Conservation (phyloP, 2,797 vertebrate species). For the Enteromius mattozi region DNA sequence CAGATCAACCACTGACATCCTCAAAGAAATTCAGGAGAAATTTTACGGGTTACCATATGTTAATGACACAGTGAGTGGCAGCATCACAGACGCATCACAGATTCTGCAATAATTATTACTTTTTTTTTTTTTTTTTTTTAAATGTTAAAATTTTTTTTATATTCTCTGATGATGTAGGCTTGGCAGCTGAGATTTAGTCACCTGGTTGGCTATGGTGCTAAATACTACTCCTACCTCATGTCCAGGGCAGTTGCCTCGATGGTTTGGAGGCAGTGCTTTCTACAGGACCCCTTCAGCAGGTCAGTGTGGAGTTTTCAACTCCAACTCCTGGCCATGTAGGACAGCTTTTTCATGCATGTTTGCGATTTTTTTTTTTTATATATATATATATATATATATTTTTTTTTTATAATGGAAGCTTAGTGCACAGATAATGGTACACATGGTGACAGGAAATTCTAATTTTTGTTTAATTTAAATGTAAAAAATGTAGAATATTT, state of each 20-base stretch:
- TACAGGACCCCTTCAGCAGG: slow-evolving; percentile 93
- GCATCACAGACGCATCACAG: background rate
- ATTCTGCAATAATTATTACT: background rate
- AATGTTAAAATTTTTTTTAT: background rate
- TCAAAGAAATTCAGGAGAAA: slow-evolving; percentile 88
- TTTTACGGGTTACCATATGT: slow-evolving; percentile 90
- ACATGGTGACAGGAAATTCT: background rate
- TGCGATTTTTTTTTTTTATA: too few relatives aligned
- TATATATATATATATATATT: too few relatives aligned
- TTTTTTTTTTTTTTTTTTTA: background rate
- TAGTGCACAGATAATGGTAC: too few relatives aligned
- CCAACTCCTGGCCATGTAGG: background rate
- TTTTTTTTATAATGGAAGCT: background rate
- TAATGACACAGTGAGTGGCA: slow-evolving; percentile 84
- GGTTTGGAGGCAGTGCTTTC: slow-evolving; percentile 97
- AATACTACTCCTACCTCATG: slow-evolving; percentile 99
- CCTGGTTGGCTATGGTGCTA: slow-evolving; percentile 94
- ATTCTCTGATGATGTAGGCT: slow-evolving; percentile 76
- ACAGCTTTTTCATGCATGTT: background rate
- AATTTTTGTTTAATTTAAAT: background rate
- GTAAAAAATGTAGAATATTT: background rate
- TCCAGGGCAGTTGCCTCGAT: slow-evolving; percentile 96
- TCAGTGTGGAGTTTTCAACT: slow-evolving; percentile 62
- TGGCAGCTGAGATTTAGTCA: slow-evolving; percentile 98
- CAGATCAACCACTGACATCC: slow-evolving; percentile 87